Conservation (phyloP, 2,113 vertebrate genomes). For the Heterocephalus glaber region DNA sequence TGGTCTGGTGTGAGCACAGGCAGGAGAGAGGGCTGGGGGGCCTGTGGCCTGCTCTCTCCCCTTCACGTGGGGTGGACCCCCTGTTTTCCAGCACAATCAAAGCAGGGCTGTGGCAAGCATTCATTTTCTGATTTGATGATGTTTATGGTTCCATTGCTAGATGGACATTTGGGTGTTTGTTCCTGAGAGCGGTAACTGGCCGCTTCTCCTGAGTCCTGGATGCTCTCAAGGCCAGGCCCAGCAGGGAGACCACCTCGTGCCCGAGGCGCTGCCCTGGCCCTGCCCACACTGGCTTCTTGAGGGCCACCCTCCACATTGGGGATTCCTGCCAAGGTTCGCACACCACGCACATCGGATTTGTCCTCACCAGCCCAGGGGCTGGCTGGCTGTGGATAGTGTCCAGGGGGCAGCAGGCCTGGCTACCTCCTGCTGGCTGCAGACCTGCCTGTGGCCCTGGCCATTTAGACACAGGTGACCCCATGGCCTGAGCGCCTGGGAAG, state of each 20-base stretch:
- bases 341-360: accelerated
- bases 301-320: background rate
- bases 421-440: background rate
- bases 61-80: accelerated
- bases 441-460: background rate
- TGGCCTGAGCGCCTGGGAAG: background rate
- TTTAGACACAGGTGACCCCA: background rate
- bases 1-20: too few relatives aligned
- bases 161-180: background rate
- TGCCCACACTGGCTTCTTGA: background rate
- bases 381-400: too few relatives aligned
- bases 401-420: background rate
- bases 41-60: too few relatives aligned
- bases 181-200: background rate
- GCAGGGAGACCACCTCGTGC: background rate
- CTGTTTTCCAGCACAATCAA: background rate
- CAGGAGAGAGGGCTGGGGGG: background rate
- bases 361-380: background rate
- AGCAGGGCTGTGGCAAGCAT: background rate
- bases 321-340: background rate
- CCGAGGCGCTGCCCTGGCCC: too few relatives aligned
- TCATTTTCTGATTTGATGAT: background rate
- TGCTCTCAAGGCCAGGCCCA: accelerated
- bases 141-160: background rate
- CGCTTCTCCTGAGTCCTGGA: background rate